These are phyloP conservation scores for Rafetus swinhoei DNA, from an alignment of 2,113 vertebrate genomes.

Conservation along the genomic window DNA sequence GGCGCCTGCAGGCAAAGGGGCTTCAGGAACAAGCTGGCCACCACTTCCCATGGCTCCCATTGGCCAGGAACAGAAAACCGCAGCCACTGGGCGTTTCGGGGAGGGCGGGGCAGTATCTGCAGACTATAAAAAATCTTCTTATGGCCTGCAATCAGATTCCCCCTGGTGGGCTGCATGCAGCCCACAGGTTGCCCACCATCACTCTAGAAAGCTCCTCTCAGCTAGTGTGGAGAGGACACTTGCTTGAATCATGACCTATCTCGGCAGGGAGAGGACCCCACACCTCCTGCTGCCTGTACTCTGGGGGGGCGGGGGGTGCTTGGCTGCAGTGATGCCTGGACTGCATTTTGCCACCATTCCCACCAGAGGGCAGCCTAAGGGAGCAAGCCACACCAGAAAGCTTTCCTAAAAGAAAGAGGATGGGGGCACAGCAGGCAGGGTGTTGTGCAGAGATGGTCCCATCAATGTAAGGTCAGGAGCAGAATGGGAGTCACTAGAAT, in stretches of 20 bases:
- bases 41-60: no score
- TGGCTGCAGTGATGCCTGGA: neutral
- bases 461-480: neutral
- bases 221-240: neutral
- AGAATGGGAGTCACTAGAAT: neutral
- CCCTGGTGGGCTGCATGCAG: no score
- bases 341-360: conserved; percentile 51
- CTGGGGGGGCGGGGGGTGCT: neutral
- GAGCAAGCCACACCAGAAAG: conserved; percentile 50
- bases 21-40: no score
- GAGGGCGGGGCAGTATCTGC: no score
- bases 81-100: no score
- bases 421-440: neutral
- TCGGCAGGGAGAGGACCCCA: neutral
- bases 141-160: no score
- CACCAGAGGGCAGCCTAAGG: conserved; percentile 81
- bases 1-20: no score
- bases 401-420: neutral
- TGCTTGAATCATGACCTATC: neutral
- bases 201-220: neutral
- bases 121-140: no score
- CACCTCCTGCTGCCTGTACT: neutral
- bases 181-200: no score
- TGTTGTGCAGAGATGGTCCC: neutral
- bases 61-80: no score